Evolutionary conservation across 2,888 invertebrate genomes (phyloP), one percentile per base, ranked within the genome.

Genomic region (Craniophora ligustri): DNA sequence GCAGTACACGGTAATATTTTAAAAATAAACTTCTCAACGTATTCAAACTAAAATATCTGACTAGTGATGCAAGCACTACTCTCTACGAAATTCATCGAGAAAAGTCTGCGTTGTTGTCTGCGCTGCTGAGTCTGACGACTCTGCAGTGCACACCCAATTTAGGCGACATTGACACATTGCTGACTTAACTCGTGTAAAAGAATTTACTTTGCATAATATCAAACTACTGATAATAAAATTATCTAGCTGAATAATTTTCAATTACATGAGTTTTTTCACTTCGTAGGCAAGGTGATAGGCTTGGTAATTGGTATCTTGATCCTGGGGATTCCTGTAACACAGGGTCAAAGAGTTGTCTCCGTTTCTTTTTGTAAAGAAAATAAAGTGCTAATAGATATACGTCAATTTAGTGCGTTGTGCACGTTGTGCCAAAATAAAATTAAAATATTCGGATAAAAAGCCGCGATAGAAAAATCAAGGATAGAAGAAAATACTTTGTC

Each of bases 231-330:
- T 76, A 76, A 63, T 65, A 73, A 78, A 83, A 84, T 79, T 72
- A 84, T 87, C 89, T 92, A 92, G 87, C 88, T 87, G 88, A 89
- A 74, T 74, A 89, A 82, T 83, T 85, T 83, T 83, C 81, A 88
- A 97, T 96, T 98, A 99, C 99, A 99, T 98, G 96, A 99, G 98
- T 96, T 99, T 99, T 97, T 99, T 98, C 96, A 99, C 98, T 98
- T 99, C 98, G 96, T 99, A 99, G 96, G 98, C 98, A 95, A 99
- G 98, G 95, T 98, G 98, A 95, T 98, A 98, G 95, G 98, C 98
- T 95, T 98, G 97, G 95, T 98, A 98, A 95, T 97, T 97, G 94
- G 97, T 96, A 95, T 98, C 97, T 95, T 98, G 97, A 89, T 96
- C 96, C 89, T 94, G 94, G 92, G 95, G 95, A 94, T 95, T 95